Conservation (phyloP, 2,113 vertebrate species). For the Pseudois nayaur region DNA sequence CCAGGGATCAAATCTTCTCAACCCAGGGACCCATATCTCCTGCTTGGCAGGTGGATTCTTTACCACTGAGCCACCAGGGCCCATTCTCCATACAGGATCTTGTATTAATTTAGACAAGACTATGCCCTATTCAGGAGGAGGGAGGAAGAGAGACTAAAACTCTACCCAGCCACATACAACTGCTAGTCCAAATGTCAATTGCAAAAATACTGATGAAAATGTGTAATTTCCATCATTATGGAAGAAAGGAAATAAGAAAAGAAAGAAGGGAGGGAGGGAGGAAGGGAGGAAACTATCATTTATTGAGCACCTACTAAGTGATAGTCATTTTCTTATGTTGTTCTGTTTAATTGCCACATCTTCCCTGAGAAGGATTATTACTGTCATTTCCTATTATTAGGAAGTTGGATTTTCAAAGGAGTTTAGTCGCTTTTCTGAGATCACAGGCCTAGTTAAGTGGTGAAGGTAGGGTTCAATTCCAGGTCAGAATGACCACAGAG, state of each 20-base stretch:
- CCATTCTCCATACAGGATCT: background rate
- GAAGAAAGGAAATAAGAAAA: background rate
- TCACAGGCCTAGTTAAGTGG: background rate
- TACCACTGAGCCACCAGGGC: background rate
- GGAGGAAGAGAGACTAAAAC: background rate
- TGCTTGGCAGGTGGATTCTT: background rate
- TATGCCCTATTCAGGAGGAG: background rate
- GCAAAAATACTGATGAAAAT: background rate
- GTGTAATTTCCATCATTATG: background rate
- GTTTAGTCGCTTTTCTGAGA: background rate
- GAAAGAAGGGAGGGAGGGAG: background rate
- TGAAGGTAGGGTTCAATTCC: background rate
- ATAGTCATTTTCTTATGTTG: background rate
- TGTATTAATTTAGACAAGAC: background rate
- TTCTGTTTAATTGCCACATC: background rate
- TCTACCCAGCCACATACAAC: background rate
- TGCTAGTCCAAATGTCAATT: background rate
- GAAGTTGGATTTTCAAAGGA: background rate
- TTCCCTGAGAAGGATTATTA: background rate
- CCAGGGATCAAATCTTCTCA: background rate
- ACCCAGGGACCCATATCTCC: background rate
- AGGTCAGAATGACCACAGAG: background rate
- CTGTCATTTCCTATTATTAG: background rate
- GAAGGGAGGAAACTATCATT: background rate
- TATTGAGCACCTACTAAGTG: background rate